Base-by-base conservation (phyloP, 2,888 invertebrate species). In the Mylabris sibirica region DNA sequence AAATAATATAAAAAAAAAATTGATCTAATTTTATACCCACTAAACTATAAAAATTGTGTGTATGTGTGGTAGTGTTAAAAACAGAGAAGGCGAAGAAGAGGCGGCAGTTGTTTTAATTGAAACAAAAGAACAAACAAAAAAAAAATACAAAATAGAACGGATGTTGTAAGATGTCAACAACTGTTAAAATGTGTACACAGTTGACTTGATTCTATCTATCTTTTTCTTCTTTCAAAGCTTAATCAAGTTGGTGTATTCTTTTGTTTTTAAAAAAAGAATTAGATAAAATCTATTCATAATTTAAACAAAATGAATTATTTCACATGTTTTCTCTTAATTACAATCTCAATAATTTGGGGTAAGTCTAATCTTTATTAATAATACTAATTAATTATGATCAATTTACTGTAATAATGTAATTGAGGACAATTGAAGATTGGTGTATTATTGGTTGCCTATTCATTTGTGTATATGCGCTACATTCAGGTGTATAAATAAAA, bases 161-260 rank as follows among this genome's bases (percentile, higher is more conserved):
- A 49, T 49, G 49, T 49, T 9, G 49, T 20, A 49, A 49, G 49
- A 49, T 20, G 49, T 49, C 49, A 49, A 49, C 49, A 49, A 49
- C 49, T 49, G 20, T 49, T 49, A 2, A 49, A 49, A 49, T 49
- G 49, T 49, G 49, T 49, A 20, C 49, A 49, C 20, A 49, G 49
- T 49, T 9, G 49, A 49, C 20, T 22, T 49, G 49, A 49, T 49
- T 49, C 44, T 1, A 3, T 44, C 17, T 12, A 6, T 44, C 6
- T 17, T 44, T 1, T 11, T 12, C 38, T 38, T 11, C 30, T 30
- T 11, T 35, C 11, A 11, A 35, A 35, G 14, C 2, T n/a, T n/a
- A 44, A 44, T 3, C n/a, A 44, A n/a, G 6, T n/a, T 44, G 3
- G 6, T 17, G n/a, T 0, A 5, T 44, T 17, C 2, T 12, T 38